Percentiles rank a stretch among this genome's conserved stretches.
These are phyloP conservation scores for Anneissia japonica DNA, from an alignment of 35 echinoderm and acorn worm species.

Conservation along the genomic window DNA sequence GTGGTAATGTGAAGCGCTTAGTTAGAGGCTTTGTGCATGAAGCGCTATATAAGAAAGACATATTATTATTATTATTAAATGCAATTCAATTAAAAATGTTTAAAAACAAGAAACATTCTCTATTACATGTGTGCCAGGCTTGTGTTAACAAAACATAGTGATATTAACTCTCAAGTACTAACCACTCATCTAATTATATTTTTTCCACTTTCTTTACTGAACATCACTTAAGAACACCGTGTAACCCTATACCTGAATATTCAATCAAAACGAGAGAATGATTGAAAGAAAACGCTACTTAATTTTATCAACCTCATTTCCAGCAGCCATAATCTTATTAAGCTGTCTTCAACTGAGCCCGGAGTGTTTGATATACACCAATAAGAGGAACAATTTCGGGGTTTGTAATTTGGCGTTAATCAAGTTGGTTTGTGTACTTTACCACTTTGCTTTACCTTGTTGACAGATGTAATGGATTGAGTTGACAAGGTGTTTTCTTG, in stretches of 20 bases:
- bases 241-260: neutral
- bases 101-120: no score
- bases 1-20: no score
- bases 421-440: neutral
- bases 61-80: no score
- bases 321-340: neutral
- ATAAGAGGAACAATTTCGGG: neutral
- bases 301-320: neutral
- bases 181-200: neutral
- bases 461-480: neutral
- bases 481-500: neutral
- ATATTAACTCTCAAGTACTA: neutral
- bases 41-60: no score
- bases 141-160: neutral
- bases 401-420: neutral
- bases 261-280: conserved; percentile 1
- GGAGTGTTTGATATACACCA: neutral
- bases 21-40: no score
- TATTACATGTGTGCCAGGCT: neutral
- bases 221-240: neutral
- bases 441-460: neutral
- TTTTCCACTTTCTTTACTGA: neutral
- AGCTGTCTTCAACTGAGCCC: neutral
- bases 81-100: no score
- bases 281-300: neutral